Percentiles rank a stretch among this genome's conserved stretches.
These are phyloP conservation scores for Gastrophryne carolinensis DNA, from an alignment of 2,797 vertebrate genomes.

Conservation along the genomic window DNA sequence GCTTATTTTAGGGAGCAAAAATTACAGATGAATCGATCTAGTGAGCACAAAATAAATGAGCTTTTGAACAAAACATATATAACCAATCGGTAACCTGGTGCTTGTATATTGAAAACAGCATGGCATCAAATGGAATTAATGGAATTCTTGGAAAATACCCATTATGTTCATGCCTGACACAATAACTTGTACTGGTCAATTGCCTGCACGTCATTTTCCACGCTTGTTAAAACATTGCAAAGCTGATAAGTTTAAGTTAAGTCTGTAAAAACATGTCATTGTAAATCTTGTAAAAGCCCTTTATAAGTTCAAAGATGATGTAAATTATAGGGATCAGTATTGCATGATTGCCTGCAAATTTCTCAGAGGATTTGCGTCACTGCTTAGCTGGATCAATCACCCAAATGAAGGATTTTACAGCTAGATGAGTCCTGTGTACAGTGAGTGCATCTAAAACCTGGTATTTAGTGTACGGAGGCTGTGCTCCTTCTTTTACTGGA, in stretches of 20 bases:
- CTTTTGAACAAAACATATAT: too few species aligned
- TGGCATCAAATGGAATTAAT: too few species aligned
- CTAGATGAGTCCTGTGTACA: background rate
- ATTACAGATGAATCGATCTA: too few species aligned
- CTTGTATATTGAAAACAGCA: too few species aligned
- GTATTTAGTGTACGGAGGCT: background rate
- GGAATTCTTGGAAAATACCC: too few species aligned
- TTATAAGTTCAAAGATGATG: conserved; percentile 3
- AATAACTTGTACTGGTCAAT: background rate
- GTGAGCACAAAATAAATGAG: too few species aligned
- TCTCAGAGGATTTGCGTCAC: conserved; percentile 16
- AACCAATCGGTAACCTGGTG: too few species aligned
- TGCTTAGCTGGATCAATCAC: background rate
- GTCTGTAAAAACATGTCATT: background rate
- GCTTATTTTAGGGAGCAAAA: too few species aligned
- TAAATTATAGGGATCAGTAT: conserved; percentile 6
- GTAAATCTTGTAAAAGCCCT: background rate
- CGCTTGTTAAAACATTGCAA: background rate
- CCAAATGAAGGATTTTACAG: background rate
- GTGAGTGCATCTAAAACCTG: background rate
- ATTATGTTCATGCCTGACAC: too few species aligned
- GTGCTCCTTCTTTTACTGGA: conserved; percentile 3
- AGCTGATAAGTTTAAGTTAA: background rate
- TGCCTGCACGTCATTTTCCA: background rate
- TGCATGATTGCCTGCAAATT: conserved; percentile 5